Evolutionary conservation across 2,797 vertebrate species (phyloP).

Genomic region (Chromis chromis): DNA sequence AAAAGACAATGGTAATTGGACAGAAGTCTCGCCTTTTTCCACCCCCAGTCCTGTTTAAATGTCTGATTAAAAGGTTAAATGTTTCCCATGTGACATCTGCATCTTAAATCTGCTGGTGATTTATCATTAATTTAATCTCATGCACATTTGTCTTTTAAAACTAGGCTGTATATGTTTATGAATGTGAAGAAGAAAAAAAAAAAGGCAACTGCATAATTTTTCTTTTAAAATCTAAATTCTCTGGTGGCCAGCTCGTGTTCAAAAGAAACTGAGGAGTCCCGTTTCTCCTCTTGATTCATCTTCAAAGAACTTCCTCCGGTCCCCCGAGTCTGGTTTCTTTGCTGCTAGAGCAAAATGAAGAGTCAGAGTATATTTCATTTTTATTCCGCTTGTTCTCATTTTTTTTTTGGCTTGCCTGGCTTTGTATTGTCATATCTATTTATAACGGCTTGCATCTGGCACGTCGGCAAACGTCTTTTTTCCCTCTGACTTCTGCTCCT

Average conservation of each 20-base stretch:
- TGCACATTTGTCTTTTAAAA: constrained; percentile 3
- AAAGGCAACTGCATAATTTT: not conserved
- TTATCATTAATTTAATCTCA: not conserved
- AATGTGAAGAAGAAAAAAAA: too few relatives aligned
- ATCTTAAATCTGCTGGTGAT: constrained; percentile 16
- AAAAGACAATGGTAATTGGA: constrained; percentile 90
- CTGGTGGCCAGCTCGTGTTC: constrained; percentile 38
- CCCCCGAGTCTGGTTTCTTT: constrained; percentile 62
- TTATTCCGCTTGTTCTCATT: constrained; percentile 35
- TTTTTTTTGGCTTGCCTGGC: constrained; percentile 33
- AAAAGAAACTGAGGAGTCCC: constrained; percentile 48
- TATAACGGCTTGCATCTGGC: constrained; percentile 65
- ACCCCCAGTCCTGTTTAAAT: constrained; percentile 49
- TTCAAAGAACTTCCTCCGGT: constrained; percentile 67
- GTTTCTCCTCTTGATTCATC: constrained; percentile 60
- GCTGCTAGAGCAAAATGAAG: constrained; percentile 63
- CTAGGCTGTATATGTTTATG: not conserved
- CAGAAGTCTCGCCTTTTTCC: constrained; percentile 44
- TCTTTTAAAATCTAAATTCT: not conserved
- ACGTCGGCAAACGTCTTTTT: constrained; percentile 30
- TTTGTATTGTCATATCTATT: constrained; percentile 79
- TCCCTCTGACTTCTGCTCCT: constrained; percentile 60
- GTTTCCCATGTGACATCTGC: constrained; percentile 17
- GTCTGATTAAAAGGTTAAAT: constrained; percentile 53
- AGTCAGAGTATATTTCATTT: constrained; percentile 63